These are phyloP conservation scores for Brienomyrus longianalis DNA, from an alignment of 2,113 vertebrate genomes.

Conservation along the genomic window DNA sequence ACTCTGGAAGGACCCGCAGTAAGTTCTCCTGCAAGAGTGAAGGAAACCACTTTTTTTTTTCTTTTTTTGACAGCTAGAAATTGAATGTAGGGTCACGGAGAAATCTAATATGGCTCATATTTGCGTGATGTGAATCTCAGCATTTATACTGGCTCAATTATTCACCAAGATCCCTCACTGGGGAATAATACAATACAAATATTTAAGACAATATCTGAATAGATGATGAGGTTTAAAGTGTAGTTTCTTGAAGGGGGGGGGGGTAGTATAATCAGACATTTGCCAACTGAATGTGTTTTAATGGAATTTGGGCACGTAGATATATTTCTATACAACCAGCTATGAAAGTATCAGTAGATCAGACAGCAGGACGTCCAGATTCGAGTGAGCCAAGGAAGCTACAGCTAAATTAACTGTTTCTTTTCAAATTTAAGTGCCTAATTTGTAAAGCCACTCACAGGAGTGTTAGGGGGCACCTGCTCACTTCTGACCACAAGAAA, in stretches of 20 bases:
- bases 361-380: conserved; percentile 47
- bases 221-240: conserved; percentile 31
- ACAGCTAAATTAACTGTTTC: neutral
- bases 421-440: neutral
- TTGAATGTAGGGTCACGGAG: conserved; percentile 19
- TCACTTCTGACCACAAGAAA: neutral
- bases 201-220: conserved; percentile 19
- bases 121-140: neutral
- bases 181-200: conserved; percentile 14
- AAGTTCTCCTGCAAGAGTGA: conserved; percentile 42
- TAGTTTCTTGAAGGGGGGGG: conserved; percentile 17
- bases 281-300: neutral
- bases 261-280: neutral
- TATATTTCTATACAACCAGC: neutral
- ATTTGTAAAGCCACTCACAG: neutral
- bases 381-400: conserved; percentile 35
- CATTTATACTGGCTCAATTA: neutral
- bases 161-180: neutral
- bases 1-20: conserved; percentile 15
- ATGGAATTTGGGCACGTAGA: neutral
- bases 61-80: conserved; percentile 37
- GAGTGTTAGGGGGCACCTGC: neutral
- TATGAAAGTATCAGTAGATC: neutral
- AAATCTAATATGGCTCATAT: conserved; percentile 16
- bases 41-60: conserved; percentile 27